Percentiles rank a stretch among this genome's conserved stretches.
Conservation (phyloP, 2,797 vertebrate species). For the Pangasius krempfi region DNA sequence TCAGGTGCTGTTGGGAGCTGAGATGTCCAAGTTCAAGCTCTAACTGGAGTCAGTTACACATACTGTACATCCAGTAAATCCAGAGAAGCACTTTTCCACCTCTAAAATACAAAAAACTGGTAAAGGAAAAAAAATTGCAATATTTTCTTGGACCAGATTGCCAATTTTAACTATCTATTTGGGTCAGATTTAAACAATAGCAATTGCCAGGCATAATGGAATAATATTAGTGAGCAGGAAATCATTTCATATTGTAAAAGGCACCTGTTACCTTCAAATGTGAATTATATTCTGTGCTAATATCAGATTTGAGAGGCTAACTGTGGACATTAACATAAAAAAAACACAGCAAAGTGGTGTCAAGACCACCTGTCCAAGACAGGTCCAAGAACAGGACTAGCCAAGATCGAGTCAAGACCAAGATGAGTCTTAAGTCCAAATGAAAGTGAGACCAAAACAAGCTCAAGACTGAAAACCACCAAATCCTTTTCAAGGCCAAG, state of each 20-base stretch:
- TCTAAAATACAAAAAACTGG: background rate
- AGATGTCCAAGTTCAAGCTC: conserved; percentile 61
- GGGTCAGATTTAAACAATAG: background rate
- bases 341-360: background rate
- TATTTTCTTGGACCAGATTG: background rate
- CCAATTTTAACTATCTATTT: background rate
- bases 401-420: background rate
- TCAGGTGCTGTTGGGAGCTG: conserved; percentile 57
- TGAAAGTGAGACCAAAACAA: background rate
- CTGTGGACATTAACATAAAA: background rate
- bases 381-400: no score
- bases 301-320: background rate
- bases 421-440: background rate
- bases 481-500: background rate
- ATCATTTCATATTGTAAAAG: background rate
- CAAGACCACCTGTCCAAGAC: background rate
- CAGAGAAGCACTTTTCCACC: background rate
- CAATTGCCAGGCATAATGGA: background rate
- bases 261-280: background rate
- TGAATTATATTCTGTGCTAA: background rate
- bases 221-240: background rate
- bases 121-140: background rate
- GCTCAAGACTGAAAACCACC: background rate
- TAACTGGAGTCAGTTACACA: conserved; percentile 56
- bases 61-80: conserved; percentile 9